A percentile compares a stretch with the other conserved stretches of the same genome.
These are phyloP conservation scores for Arctia plantaginis DNA, from an alignment of 2,888 invertebrate species.

Conservation along the genomic window DNA sequence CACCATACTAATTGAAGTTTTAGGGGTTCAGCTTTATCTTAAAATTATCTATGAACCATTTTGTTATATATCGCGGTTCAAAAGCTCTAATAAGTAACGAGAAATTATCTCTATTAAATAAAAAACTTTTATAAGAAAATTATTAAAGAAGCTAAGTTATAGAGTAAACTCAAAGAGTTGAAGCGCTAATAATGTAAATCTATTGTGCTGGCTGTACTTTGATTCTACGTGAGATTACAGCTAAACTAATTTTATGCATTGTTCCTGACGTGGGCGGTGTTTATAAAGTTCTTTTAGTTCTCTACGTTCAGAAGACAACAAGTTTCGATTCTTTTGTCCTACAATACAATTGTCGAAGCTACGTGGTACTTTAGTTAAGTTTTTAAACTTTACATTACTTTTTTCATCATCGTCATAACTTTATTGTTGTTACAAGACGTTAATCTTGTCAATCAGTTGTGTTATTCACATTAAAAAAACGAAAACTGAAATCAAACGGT, in stretches of 20 bases:
- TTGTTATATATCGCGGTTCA: neutral
- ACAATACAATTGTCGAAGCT: neutral
- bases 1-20: slow-evolving; percentile 3
- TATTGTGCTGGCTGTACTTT: neutral
- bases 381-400: neutral
- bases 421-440: neutral
- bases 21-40: neutral
- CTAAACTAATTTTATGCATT: neutral
- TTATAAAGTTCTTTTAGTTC: neutral
- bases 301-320: neutral
- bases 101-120: neutral
- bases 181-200: neutral
- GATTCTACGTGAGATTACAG: neutral
- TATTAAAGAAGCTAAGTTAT: no score
- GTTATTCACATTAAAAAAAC: neutral
- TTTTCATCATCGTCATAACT: no score
- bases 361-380: neutral
- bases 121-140: neutral
- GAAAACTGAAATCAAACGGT: neutral
- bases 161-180: no score
- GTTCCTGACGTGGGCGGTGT: neutral
- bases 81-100: neutral
- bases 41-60: neutral
- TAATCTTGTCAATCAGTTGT: neutral
- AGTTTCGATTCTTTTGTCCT: neutral